phyloP scores from a whole-genome alignment of 1,140 invertebrate genomes.

The Fopius arisanus region DNA sequence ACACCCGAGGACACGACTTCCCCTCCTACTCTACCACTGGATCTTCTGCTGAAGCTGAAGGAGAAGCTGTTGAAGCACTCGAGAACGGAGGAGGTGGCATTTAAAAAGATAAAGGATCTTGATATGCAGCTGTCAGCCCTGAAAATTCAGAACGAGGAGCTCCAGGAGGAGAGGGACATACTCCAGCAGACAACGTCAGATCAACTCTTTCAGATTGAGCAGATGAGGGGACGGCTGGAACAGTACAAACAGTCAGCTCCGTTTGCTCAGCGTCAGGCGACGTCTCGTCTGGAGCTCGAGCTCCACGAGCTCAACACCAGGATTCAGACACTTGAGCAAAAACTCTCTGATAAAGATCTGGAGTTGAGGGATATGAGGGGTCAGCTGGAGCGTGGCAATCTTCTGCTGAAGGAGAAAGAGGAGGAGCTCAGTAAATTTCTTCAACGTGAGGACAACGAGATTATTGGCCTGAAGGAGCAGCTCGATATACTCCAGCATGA shows the following conservation, averaged over 20 bases:
- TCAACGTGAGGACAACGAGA: constrained; percentile 62
- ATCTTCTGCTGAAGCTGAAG: constrained; percentile 70
- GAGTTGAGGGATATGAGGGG: constrained; percentile 56
- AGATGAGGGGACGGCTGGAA: constrained; percentile 79
- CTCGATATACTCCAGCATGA: constrained; percentile 66
- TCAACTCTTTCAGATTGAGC: constrained; percentile 80
- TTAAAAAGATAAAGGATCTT: constrained; percentile 77
- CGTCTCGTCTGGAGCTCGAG: constrained; percentile 71
- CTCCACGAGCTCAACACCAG: constrained; percentile 69
- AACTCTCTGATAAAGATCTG: constrained; percentile 52
- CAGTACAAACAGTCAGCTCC: constrained; percentile 78
- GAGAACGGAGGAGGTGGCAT: constrained; percentile 75
- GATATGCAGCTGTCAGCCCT: constrained; percentile 74
- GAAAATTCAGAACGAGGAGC: constrained; percentile 74
- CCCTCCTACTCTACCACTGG: constrained; percentile 62
- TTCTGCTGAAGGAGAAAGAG: constrained; percentile 65
- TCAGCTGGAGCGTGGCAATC: constrained; percentile 62
- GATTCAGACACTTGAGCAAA: constrained; percentile 51
- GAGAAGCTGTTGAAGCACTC: constrained; percentile 73
- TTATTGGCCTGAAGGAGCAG: constrained; percentile 68
- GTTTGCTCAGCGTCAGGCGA: constrained; percentile 73
- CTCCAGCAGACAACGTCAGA: constrained; percentile 81
- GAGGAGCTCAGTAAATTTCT: constrained; percentile 62
- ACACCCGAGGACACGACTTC: constrained; percentile 57
- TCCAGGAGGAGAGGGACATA: constrained; percentile 80